phyloP scores from a whole-genome alignment of 2,888 invertebrate species.

The Eupithecia exiguata region DNA sequence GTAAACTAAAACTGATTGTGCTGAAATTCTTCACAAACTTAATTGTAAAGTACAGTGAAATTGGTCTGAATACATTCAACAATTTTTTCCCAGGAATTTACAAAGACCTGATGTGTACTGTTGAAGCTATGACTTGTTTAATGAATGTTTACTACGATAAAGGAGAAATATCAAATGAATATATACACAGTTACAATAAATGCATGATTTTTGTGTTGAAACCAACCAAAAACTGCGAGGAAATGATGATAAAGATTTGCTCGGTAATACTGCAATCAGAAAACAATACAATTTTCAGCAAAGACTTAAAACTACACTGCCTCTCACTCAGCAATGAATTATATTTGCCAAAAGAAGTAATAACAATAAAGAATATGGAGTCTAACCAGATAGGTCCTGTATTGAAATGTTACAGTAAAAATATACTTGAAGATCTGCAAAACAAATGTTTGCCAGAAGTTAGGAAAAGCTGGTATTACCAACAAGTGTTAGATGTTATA shows the following conservation, averaged over 20 bases:
- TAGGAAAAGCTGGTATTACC: conserved; percentile 63
- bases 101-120: conserved; percentile 54
- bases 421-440: conserved; percentile 55
- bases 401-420: conserved; percentile 54
- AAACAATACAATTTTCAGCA: conserved; percentile 56
- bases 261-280: conserved; percentile 56
- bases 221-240: conserved; percentile 46
- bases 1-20: conserved; percentile 67
- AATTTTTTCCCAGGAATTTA: conserved; percentile 57
- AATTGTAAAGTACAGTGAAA: conserved; percentile 61
- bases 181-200: conserved; percentile 59
- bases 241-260: conserved; percentile 59
- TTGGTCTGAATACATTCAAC: conserved; percentile 57
- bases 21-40: conserved; percentile 68
- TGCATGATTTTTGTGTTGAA: conserved; percentile 56
- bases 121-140: conserved; percentile 62
- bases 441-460: conserved; percentile 45
- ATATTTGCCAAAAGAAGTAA: conserved; percentile 56
- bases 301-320: conserved; percentile 62
- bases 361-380: conserved; percentile 60
- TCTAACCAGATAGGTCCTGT: conserved; percentile 62
- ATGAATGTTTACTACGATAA: conserved; percentile 65
- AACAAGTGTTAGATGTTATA: conserved; percentile 58
- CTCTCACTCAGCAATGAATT: conserved; percentile 59
- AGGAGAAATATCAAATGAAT: conserved; percentile 57